These are phyloP conservation scores for Euspilapteryx auroguttella DNA, from an alignment of 2,888 invertebrate species.

Conservation along the genomic window DNA sequence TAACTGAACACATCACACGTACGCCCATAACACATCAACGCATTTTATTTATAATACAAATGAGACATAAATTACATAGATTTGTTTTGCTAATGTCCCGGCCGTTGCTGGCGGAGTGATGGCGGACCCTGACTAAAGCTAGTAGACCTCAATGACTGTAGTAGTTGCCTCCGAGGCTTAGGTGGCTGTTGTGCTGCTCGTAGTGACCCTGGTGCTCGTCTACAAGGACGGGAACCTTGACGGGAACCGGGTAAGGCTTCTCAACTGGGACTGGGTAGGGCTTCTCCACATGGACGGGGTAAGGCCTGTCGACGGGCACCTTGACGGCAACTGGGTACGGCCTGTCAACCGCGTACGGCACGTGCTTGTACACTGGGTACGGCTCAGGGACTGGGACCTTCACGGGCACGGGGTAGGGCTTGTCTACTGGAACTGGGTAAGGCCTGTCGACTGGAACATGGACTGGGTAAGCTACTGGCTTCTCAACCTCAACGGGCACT, in stretches of 20 bases:
- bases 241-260: slow-evolving; percentile 59
- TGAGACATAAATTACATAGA: slow-evolving; percentile 31
- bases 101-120: slow-evolving; percentile 23
- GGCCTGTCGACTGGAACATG: slow-evolving; percentile 66
- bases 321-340: slow-evolving; percentile 66
- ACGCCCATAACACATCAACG: slow-evolving; percentile 40
- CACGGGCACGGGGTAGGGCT: slow-evolving; percentile 52
- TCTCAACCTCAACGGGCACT: slow-evolving; percentile 65
- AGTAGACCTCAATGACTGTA: slow-evolving; percentile 36
- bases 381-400: slow-evolving; percentile 61
- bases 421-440: slow-evolving; percentile 57
- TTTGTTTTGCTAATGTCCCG: slow-evolving; percentile 34
- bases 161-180: slow-evolving; percentile 5
- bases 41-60: slow-evolving; percentile 12
- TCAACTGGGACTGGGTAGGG: slow-evolving; percentile 50
- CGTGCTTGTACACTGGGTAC: slow-evolving; percentile 68
- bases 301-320: slow-evolving; percentile 67
- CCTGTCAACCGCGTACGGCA: slow-evolving; percentile 64
- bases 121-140: slow-evolving; percentile 24
- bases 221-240: slow-evolving; percentile 50
- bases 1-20: slow-evolving; percentile 53
- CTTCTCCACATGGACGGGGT: slow-evolving; percentile 58
- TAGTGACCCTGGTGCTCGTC: slow-evolving; percentile 15
- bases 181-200: slow-evolving; percentile 13
- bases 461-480: slow-evolving; percentile 64